These are phyloP conservation scores for Herminia tarsipennalis DNA, from an alignment of 2,888 invertebrate genomes.

Conservation along the genomic window DNA sequence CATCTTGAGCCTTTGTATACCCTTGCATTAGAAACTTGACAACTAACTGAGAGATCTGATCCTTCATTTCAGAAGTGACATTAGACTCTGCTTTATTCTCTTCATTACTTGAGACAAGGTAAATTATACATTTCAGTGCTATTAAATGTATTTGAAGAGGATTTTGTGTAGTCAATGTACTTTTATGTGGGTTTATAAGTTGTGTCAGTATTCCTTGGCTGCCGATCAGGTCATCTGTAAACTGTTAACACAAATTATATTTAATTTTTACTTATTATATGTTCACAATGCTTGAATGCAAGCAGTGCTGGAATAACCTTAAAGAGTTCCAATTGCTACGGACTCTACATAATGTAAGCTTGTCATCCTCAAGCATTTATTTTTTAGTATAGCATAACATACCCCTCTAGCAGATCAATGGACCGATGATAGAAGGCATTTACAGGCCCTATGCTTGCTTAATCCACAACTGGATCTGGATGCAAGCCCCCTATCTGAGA, in stretches of 20 bases:
- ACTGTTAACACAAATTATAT: conserved; percentile 52
- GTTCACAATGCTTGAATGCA: too few species aligned
- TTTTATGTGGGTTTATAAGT: conserved; percentile 57
- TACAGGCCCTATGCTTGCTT: too few species aligned
- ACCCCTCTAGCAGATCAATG: too few species aligned
- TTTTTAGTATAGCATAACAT: too few species aligned
- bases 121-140: conserved; percentile 67
- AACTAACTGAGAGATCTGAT: conserved; percentile 68
- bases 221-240: conserved; percentile 68
- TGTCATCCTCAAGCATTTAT: too few species aligned
- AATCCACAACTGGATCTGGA: too few species aligned
- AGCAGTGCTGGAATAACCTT: too few species aligned
- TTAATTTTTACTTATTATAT: too few species aligned
- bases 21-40: conserved; percentile 70
- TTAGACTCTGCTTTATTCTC: conserved; percentile 50
- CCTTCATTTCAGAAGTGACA: conserved; percentile 56
- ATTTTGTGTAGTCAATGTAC: conserved; percentile 48
- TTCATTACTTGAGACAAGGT: conserved; percentile 56
- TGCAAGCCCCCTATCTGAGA: too few species aligned
- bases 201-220: conserved; percentile 64
- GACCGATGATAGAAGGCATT: too few species aligned
- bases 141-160: conserved; percentile 64
- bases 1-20: conserved; percentile 64
- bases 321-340: too few species aligned
- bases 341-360: too few species aligned